Percentiles rank a stretch among this genome's conserved stretches.
Evolutionary conservation across 2,797 vertebrate genomes (phyloP).

Genomic region (Urocyon cinereoargenteus): DNA sequence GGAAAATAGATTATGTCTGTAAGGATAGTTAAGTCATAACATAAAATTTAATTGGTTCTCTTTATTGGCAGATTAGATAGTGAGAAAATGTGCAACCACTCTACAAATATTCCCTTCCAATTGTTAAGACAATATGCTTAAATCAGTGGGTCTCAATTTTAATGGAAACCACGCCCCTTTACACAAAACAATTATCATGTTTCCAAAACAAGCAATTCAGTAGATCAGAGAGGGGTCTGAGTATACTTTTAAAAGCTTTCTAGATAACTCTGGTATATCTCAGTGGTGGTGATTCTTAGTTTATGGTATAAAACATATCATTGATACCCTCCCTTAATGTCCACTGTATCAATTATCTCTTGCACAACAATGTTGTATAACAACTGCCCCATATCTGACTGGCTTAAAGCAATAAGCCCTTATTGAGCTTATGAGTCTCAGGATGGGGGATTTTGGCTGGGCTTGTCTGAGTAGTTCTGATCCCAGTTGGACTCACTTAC

Average conservation of each 20-base stretch:
- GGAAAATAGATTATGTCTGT: not conserved
- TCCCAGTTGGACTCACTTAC: not conserved
- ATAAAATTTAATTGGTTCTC: not conserved
- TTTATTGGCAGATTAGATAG: conserved; percentile 1
- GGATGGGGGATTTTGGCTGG: not conserved
- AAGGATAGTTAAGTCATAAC: not conserved
- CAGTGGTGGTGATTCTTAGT: not conserved
- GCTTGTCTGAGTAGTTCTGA: not conserved
- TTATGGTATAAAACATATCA: not conserved
- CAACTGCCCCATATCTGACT: not conserved
- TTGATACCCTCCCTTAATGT: not conserved
- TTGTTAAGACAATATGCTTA: not conserved
- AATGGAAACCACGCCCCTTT: not conserved
- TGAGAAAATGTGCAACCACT: not conserved
- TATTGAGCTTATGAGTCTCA: not conserved
- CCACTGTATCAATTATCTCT: not conserved
- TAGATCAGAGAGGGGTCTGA: fast-evolving
- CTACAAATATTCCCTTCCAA: not conserved
- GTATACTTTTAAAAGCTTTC: not conserved
- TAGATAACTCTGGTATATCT: not conserved
- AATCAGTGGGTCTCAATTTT: not conserved
- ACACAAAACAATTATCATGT: not conserved
- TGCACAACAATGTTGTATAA: not conserved
- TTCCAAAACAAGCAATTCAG: not conserved
- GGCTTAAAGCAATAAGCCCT: not conserved